Evolutionary conservation across 2,888 invertebrate species (phyloP).

Genomic region (Lasioglossum lativentre): DNA sequence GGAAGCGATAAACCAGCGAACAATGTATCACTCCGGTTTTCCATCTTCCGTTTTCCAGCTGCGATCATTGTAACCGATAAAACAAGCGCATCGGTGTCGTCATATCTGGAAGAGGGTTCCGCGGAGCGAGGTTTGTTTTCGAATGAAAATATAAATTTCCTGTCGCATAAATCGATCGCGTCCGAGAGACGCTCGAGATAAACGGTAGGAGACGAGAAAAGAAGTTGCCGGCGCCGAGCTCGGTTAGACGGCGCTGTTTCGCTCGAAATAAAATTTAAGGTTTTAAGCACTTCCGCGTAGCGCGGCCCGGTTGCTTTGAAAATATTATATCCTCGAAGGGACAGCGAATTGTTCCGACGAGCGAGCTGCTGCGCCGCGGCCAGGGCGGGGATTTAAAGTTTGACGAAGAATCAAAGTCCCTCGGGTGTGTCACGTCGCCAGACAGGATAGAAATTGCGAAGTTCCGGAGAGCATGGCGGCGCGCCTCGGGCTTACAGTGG

Average conservation of each 20-base stretch:
- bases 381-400: neutral
- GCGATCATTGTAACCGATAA: neutral
- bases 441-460: constrained; percentile 35
- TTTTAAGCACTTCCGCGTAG: neutral
- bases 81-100: neutral
- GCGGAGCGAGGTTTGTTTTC: neutral
- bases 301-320: neutral
- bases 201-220: neutral
- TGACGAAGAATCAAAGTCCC: constrained; percentile 34
- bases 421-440: constrained; percentile 33
- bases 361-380: neutral
- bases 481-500: neutral
- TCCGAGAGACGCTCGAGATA: neutral
- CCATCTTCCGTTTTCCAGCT: neutral
- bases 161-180: constrained; percentile 1
- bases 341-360: neutral
- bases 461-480: neutral
- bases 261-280: neutral
- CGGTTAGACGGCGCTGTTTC: neutral
- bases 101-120: neutral
- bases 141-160: constrained; percentile 11
- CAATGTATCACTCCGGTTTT: neutral
- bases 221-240: neutral
- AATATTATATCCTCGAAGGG: constrained; percentile 16
- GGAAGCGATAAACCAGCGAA: neutral